Evolutionary conservation across 2,113 vertebrate species (phyloP).

Genomic region (Riparia riparia): DNA sequence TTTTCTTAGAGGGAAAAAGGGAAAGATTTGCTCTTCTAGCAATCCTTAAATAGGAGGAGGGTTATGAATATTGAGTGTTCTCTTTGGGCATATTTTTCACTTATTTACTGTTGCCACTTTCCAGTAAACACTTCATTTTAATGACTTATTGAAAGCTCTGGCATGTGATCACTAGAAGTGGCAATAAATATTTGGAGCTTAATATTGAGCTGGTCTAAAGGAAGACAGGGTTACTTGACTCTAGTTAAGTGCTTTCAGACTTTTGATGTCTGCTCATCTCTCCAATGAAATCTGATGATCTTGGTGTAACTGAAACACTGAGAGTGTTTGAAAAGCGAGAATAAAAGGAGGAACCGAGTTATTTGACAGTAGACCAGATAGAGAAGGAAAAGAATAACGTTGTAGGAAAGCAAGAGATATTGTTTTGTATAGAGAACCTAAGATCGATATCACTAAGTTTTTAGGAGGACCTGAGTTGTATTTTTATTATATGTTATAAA

Average conservation of each 20-base stretch:
- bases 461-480: conserved; percentile 26
- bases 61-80: neutral
- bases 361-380: conserved; percentile 48
- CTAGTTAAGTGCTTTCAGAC: neutral
- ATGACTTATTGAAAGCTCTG: neutral
- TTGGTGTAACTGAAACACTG: neutral
- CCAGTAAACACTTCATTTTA: neutral
- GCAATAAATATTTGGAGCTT: neutral
- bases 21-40: neutral
- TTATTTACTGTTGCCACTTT: neutral
- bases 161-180: neutral
- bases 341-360: conserved; percentile 25
- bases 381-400: conserved; percentile 52
- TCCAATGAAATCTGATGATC: neutral
- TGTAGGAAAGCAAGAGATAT: conserved; percentile 34
- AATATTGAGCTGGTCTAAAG: fast-evolving
- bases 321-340: conserved; percentile 16
- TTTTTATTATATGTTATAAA: conserved; percentile 56
- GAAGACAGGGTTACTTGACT: neutral
- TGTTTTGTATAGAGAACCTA: conserved; percentile 31
- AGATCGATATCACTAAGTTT: conserved; percentile 60
- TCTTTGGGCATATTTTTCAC: neutral
- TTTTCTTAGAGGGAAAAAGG: conserved; percentile 7
- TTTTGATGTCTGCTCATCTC: neutral
- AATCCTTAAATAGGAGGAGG: neutral